Evolutionary conservation across 1,140 invertebrate species (phyloP).

Genomic region (Leptestheria dahalacensis): DNA sequence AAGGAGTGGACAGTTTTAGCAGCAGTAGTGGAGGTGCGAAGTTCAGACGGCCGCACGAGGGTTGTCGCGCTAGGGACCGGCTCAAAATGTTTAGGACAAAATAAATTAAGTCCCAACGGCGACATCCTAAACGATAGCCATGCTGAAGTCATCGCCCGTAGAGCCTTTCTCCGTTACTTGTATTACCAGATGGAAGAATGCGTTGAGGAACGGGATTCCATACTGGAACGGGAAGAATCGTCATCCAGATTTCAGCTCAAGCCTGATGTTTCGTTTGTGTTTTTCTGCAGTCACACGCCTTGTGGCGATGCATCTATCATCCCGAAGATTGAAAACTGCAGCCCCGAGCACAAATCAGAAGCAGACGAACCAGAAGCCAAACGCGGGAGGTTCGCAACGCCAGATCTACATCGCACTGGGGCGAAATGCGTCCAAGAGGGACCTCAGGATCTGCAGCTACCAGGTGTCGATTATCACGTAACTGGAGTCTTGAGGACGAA

Average conservation of each 20-base stretch:
- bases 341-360: slow-evolving; percentile 2
- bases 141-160: slow-evolving; percentile 70
- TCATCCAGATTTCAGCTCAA: slow-evolving; percentile 31
- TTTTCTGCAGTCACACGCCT: slow-evolving; percentile 72
- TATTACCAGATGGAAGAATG: slow-evolving; percentile 41
- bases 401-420: slow-evolving; percentile 66
- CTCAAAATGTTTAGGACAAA: slow-evolving; percentile 72
- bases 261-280: slow-evolving; percentile 53
- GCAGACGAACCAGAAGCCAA: slow-evolving; percentile 10
- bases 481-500: slow-evolving; percentile 67
- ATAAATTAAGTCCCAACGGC: slow-evolving; percentile 47
- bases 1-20: slow-evolving; percentile 73
- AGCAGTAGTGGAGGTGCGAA: slow-evolving; percentile 41
- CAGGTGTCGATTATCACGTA: slow-evolving; percentile 48
- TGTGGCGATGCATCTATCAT: slow-evolving; percentile 92
- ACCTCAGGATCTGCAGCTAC: slow-evolving; percentile 33
- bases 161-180: slow-evolving; percentile 63
- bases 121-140: slow-evolving; percentile 74
- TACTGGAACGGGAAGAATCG: not conserved
- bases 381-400: slow-evolving; percentile 7
- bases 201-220: slow-evolving; percentile 1
- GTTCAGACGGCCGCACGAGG: slow-evolving; percentile 26
- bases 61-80: slow-evolving; percentile 72
- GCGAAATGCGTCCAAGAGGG: slow-evolving; percentile 57
- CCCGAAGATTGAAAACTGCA: slow-evolving; percentile 29